A percentile compares a stretch with the other conserved stretches of the same genome.
Conservation (phyloP, 2,113 vertebrate species). For the Hypomesus transpacificus region DNA sequence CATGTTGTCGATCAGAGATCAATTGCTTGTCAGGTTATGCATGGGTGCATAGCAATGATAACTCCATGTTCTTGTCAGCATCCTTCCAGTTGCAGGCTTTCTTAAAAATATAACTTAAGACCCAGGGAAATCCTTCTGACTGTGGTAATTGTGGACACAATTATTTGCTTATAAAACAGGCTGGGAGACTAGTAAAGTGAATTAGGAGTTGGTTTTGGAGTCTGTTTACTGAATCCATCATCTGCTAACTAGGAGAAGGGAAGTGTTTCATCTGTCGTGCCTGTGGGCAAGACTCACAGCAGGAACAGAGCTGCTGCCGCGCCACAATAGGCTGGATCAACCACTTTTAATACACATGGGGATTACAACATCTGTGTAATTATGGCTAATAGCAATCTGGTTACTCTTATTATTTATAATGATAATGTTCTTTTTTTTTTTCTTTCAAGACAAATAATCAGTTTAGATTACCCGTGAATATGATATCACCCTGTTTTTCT, state of each 20-base stretch:
- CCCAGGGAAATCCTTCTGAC: conserved; percentile 9
- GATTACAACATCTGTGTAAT: conserved; percentile 57
- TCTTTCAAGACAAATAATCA: conserved; percentile 51
- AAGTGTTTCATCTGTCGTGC: conserved; percentile 52
- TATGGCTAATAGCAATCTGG: conserved; percentile 50
- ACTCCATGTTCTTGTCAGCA: too few species aligned
- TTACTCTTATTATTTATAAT: conserved; percentile 47
- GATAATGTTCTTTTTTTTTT: conserved; percentile 4
- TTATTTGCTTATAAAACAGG: conserved; percentile 53
- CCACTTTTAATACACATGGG: conserved; percentile 51
- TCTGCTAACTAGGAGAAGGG: conserved; percentile 55
- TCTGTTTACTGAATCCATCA: conserved; percentile 61
- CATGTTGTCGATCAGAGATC: conserved; percentile 3
- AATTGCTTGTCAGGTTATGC: not conserved
- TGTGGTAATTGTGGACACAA: conserved; percentile 45
- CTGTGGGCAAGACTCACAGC: conserved; percentile 50
- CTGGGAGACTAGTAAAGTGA: conserved; percentile 56
- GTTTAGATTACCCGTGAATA: conserved; percentile 55
- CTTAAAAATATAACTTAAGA: not conserved
- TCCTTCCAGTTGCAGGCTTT: not conserved
- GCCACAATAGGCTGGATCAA: conserved; percentile 51
- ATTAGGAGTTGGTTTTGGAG: conserved; percentile 53
- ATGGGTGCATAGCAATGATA: conserved; percentile 22
- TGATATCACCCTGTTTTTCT: conserved; percentile 35
- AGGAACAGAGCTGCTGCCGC: conserved; percentile 48